Evolutionary conservation across 1,140 invertebrate genomes (phyloP).

Genomic region (Chrysopa pallens): DNA sequence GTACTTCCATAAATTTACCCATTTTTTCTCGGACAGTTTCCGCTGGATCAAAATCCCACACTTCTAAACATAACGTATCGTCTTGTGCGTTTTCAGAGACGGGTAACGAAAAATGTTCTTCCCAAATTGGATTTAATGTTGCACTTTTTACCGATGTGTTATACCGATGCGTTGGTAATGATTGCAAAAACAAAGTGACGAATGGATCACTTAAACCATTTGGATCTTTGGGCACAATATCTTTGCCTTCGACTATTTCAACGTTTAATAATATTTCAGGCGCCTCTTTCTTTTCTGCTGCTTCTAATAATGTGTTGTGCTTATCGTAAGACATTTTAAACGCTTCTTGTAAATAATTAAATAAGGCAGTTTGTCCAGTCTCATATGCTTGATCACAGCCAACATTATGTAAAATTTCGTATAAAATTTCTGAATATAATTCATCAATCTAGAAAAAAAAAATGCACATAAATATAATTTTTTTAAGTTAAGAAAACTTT

Average conservation of each 20-base stretch:
- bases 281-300: constrained; percentile 58
- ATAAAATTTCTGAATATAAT: constrained; percentile 81
- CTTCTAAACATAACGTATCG: constrained; percentile 48
- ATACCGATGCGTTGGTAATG: constrained; percentile 52
- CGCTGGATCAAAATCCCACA: constrained; percentile 83
- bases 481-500: too few relatives aligned
- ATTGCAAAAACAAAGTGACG: constrained; percentile 65
- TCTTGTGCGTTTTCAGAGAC: constrained; percentile 38
- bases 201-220: constrained; percentile 95
- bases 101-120: constrained; percentile 87
- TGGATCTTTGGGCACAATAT: constrained; percentile 83
- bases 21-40: constrained; percentile 76
- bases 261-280: constrained; percentile 86
- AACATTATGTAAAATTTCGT: constrained; percentile 85
- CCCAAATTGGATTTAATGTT: constrained; percentile 85
- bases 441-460: constrained; percentile 56
- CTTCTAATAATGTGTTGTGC: constrained; percentile 45
- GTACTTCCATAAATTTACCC: constrained; percentile 65
- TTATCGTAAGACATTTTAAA: constrained; percentile 66
- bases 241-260: constrained; percentile 82
- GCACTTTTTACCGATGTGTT: constrained; percentile 80
- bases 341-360: constrained; percentile 71
- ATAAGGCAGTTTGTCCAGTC: constrained; percentile 46
- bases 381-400: constrained; percentile 48
- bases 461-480: neutral